Base-by-base conservation (phyloP, 2,888 invertebrate species). In the Dolichomitus sp. region DNA sequence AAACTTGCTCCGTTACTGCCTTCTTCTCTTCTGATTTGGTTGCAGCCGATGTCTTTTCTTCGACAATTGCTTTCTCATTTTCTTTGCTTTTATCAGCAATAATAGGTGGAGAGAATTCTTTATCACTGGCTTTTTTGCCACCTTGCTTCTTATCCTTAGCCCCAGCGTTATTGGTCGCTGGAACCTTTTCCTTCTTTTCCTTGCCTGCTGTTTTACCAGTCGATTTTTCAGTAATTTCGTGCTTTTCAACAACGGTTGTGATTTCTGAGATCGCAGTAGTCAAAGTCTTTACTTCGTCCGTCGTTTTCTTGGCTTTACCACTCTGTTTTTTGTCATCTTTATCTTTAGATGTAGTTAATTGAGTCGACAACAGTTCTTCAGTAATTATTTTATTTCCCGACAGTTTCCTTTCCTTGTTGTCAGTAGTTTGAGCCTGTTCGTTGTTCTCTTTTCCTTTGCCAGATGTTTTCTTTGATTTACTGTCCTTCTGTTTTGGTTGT, bases 41-140 rank as follows among this genome's bases (percentile, higher is more conserved):
- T 12, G 7, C 48, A 4, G 48, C 27, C 17, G 17, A 12, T 54
- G 50, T 4, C 27, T 81, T 63, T 30, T 50, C 33, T 19, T 80
- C 37, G 9, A 9, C 42, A 9, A 48, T 48, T 50, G 37, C 40
- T 75, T 50, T 77, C 27, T 63, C 63, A 12, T 12, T 17, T n/a
- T 59, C 45, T 69, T 68, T 33, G 45, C 17, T 65, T 33, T 70
- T 42, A 42, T 65, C 52, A 14, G 27, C 11, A 6, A 45, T 14
- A 27, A 37, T 19, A 11, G 17, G 11, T 7, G 40, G 27, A n/a
- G 50, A 52, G 7, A 40, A 33, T 42, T 69, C 45, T 65, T 57
- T 42, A 5, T 1, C 48, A n/a, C 14, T 30, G 37, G 45, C 37
- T 17, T 86, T 86, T 85, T 90, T 86, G 92, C 92, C 72, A 75